Conservation (phyloP, 2,113 vertebrate species). For the Nannospalax galili region DNA sequence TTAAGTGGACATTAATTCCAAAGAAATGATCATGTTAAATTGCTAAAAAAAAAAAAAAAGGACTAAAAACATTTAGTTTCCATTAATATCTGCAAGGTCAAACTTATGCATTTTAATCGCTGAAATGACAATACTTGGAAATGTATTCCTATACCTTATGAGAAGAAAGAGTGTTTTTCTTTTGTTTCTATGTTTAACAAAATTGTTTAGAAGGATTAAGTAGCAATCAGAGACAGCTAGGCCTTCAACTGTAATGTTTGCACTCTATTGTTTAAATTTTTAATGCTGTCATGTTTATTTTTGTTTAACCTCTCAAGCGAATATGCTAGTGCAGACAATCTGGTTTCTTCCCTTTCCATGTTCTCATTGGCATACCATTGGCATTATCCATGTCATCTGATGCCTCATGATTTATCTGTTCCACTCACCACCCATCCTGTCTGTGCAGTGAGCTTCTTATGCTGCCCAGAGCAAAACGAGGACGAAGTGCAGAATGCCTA, state of each 20-base stretch:
- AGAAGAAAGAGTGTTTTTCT: slow-evolving; percentile 23
- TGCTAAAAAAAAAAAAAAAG: not conserved
- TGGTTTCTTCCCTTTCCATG: slow-evolving; percentile 87
- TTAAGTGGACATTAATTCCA: not conserved
- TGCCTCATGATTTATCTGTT: slow-evolving; percentile 89
- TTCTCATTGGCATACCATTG: slow-evolving; percentile 85
- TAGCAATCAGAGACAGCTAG: slow-evolving; percentile 51
- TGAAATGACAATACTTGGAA: slow-evolving; percentile 11
- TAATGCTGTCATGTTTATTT: slow-evolving; percentile 70
- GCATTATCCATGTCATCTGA: slow-evolving; percentile 91
- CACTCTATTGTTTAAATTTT: slow-evolving; percentile 75
- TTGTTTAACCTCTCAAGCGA: slow-evolving; percentile 74
- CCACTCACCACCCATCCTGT: slow-evolving; percentile 93
- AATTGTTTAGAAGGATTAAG: not conserved
- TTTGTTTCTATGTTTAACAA: slow-evolving; percentile 59
- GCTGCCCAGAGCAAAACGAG: slow-evolving; percentile 98
- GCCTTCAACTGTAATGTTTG: slow-evolving; percentile 54
- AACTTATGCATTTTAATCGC: slow-evolving; percentile 18
- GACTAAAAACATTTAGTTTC: not conserved
- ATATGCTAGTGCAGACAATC: slow-evolving; percentile 85
- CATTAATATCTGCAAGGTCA: slow-evolving; percentile 22
- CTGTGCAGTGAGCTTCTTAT: slow-evolving; percentile 98
- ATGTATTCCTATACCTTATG: not conserved
- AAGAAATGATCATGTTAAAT: slow-evolving; percentile 11
- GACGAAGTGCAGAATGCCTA: slow-evolving; percentile 99